Evolutionary conservation across 2,888 invertebrate species (phyloP).

Genomic region (Tipula vernalis): DNA sequence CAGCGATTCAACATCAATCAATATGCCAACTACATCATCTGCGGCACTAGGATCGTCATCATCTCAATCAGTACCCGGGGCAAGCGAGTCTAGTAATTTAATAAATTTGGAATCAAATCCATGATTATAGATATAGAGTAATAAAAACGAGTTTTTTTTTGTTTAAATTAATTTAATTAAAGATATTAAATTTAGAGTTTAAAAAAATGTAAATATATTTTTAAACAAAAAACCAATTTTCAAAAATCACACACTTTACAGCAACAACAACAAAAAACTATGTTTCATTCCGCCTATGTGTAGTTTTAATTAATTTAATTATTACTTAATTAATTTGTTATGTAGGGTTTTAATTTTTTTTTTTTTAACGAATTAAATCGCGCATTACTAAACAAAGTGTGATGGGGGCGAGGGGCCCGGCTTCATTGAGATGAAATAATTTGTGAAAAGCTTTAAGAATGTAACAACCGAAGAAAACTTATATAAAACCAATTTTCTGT

Average conservation of each 20-base stretch:
- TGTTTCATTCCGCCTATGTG: not conserved
- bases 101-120: conserved; percentile 7
- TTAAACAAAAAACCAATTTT: not conserved
- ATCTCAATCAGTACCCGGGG: not conserved
- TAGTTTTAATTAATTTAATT: not conserved
- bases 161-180: not conserved
- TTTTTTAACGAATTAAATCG: not conserved
- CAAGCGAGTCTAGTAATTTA: not conserved
- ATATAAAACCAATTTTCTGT: not conserved
- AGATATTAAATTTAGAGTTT: not conserved
- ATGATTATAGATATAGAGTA: not conserved
- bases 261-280: not conserved
- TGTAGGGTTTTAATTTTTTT: not conserved
- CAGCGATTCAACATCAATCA: not conserved
- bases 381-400: not conserved
- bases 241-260: not conserved
- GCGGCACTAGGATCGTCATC: not conserved
- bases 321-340: not conserved
- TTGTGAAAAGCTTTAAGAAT: not conserved
- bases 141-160: not conserved
- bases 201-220: not conserved
- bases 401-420: not conserved
- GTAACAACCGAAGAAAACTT: not conserved
- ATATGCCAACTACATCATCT: not conserved
- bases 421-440: not conserved